Evolutionary conservation across 2,113 vertebrate genomes (phyloP).

Genomic region (Neolamprologus brichardi): DNA sequence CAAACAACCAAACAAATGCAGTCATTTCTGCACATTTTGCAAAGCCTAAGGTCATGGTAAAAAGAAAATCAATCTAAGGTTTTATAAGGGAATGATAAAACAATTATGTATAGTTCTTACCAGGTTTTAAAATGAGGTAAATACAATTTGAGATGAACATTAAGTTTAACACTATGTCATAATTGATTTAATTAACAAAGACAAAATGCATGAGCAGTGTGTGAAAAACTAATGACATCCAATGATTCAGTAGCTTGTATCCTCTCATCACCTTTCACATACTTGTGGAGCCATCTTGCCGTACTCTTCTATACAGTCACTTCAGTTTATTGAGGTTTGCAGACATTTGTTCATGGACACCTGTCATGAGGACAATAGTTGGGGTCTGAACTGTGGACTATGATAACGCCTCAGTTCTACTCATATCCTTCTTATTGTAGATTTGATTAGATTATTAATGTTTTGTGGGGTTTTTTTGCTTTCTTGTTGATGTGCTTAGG

Average conservation of each 20-base stretch:
- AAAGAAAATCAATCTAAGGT: neutral
- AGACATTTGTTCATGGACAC: neutral
- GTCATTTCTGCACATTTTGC: neutral
- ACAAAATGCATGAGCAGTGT: neutral
- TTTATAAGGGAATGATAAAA: neutral
- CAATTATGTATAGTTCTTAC: neutral
- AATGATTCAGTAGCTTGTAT: neutral
- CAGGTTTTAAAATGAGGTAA: neutral
- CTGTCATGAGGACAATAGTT: neutral
- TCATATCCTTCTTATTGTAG: neutral
- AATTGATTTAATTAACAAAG: neutral
- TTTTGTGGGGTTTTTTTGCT: neutral
- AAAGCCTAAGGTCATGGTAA: neutral
- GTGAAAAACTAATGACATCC: neutral
- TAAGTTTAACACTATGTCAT: neutral
- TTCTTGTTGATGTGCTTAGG: neutral
- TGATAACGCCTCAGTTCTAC: neutral
- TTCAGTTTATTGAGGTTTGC: neutral
- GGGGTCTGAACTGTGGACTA: neutral
- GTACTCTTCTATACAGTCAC: neutral
- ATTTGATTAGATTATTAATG: neutral
- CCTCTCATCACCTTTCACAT: neutral
- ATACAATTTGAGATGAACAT: neutral
- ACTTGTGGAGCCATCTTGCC: neutral
- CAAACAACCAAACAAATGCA: neutral